These are phyloP conservation scores for Heliconius himera DNA, from an alignment of 1,140 invertebrate genomes.

Conservation along the genomic window DNA sequence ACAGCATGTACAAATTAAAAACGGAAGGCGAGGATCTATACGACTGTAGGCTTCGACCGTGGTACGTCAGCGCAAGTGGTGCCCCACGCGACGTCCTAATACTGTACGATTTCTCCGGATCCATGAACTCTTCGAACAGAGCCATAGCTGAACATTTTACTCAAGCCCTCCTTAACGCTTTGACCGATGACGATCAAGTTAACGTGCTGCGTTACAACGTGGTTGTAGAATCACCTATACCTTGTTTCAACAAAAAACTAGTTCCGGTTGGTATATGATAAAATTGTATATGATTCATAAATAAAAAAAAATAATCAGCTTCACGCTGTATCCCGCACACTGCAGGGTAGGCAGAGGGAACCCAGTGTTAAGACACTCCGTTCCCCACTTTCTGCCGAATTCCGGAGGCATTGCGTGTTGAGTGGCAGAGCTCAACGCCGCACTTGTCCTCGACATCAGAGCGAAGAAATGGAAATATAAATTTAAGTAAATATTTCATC, in stretches of 20 bases:
- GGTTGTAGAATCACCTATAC: conserved; percentile 58
- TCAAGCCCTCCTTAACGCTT: conserved; percentile 93
- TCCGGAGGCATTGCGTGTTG: too few species aligned
- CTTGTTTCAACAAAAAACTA: conserved; percentile 67
- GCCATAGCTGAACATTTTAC: conserved; percentile 93
- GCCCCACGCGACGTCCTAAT: conserved; percentile 96
- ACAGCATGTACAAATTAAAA: conserved; percentile 61
- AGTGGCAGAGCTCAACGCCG: too few species aligned
- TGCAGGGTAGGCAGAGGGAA: too few species aligned
- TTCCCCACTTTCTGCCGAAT: too few species aligned
- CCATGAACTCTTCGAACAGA: conserved; percentile 89
- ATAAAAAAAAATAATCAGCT: too few species aligned
- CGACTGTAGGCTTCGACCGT: conserved; percentile 90
- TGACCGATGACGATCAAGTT: conserved; percentile 97
- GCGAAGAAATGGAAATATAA: too few species aligned
- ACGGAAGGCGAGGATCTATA: conserved; percentile 81
- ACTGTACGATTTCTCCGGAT: conserved; percentile 94
- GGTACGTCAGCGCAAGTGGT: conserved; percentile 96
- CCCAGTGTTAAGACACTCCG: too few species aligned
- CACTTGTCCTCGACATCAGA: too few species aligned
- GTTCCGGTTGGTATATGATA: conserved; percentile 68
- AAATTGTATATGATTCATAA: not conserved
- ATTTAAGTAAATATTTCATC: too few species aligned
- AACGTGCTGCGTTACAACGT: conserved; percentile 89
- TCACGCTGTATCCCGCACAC: too few species aligned